Base-by-base conservation (phyloP, 1,140 invertebrate species). In the Argopecten irradians region DNA sequence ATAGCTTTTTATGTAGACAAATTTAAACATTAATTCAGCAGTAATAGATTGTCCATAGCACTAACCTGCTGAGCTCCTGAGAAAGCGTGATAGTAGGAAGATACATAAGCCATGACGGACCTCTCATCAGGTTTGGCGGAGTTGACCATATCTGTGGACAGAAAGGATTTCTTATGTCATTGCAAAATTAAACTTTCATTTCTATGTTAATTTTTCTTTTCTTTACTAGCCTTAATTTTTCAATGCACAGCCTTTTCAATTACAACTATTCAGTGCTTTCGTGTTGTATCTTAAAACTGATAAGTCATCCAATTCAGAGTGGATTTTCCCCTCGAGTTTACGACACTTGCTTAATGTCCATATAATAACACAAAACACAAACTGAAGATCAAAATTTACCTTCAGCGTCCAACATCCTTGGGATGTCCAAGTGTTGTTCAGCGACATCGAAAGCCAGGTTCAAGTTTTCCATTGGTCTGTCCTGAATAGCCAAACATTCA, bases 11-110 rank as follows among this genome's bases (percentile, higher is more conserved):
- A n/a, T n/a, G n/a, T n/a, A n/a, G n/a, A n/a, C n/a, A n/a, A n/a
- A n/a, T n/a, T n/a, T n/a, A n/a, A n/a, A n/a, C n/a, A n/a, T n/a
- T n/a, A n/a, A n/a, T n/a, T n/a, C n/a, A n/a, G n/a, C n/a, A n/a
- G n/a, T n/a, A n/a, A n/a, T n/a, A n/a, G n/a, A n/a, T n/a, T n/a
- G n/a, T 34, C 83, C 35, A 11, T 8, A 33, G 34, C 28, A 71
- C 86, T 82, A 83, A 99, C 99, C 99, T 99, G 99, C 97, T 99
- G 98, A 92, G 98, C 98, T 95, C 99, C 99, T 96, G 98, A 98
- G 97, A 99, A 99, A 96, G 98, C 99, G 97, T 99, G 99, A 97
- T 99, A 99, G 96, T 99, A 99, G 88, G 98, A 99, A 34, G 99
- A 99, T 89, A 99, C 98, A 96, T 99, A 99, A 92, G 99, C 99